phyloP scores from a whole-genome alignment of 1,140 invertebrate genomes.

The Apolygus lucorum region DNA sequence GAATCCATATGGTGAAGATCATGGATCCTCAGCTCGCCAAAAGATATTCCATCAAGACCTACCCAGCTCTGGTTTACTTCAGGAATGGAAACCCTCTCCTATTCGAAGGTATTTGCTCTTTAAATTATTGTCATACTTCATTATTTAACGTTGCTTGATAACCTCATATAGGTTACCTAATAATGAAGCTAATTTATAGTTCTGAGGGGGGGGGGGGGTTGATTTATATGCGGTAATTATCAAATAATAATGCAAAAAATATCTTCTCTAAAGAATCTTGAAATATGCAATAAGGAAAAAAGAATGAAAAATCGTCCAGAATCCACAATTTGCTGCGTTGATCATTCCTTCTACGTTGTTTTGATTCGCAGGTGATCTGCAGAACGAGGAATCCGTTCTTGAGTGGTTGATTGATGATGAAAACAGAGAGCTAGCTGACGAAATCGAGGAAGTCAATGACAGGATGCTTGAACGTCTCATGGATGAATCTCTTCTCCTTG shows the following conservation, averaged over 20 bases:
- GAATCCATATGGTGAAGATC: conserved; percentile 90
- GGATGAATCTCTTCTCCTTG: conserved; percentile 77
- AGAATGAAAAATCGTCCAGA: too few relatives aligned
- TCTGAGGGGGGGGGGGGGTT: too few relatives aligned
- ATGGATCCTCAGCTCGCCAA: conserved; percentile 84
- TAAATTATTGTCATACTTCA: neutral
- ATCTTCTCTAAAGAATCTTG: too few relatives aligned
- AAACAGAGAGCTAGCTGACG: conserved; percentile 84
- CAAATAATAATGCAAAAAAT: too few relatives aligned
- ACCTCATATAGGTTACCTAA: too few relatives aligned
- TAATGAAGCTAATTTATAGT: too few relatives aligned
- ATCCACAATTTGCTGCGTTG: too few relatives aligned
- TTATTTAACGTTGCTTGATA: too few relatives aligned
- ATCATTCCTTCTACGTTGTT: too few relatives aligned
- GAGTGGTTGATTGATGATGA: conserved; percentile 93
- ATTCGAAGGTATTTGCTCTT: conserved; percentile 58
- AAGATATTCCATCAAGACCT: conserved; percentile 89
- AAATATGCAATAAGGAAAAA: neutral
- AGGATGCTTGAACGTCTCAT: conserved; percentile 81
- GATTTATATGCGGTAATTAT: too few relatives aligned
- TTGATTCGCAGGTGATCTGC: conserved; percentile 60
- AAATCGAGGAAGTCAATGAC: conserved; percentile 87
- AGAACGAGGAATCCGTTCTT: conserved; percentile 81
- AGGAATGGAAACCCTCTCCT: conserved; percentile 86
- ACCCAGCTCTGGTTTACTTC: conserved; percentile 87